Base-by-base conservation (phyloP, 1,140 invertebrate species). In the Ctenoplectra terminalis region DNA sequence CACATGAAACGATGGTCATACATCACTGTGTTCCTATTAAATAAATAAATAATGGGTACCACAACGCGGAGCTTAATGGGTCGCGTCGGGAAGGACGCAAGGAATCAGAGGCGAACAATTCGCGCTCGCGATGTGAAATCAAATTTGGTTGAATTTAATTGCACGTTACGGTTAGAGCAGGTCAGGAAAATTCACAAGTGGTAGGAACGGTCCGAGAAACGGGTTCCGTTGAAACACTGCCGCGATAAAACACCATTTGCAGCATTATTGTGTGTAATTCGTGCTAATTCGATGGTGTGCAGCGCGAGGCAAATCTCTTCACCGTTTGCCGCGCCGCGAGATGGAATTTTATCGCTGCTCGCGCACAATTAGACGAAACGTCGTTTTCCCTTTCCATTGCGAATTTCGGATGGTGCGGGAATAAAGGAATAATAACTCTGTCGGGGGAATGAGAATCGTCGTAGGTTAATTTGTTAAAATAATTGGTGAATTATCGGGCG, bases 161-260 rank as follows among this genome's bases (percentile, higher is more conserved):
- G 13, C n/a, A 5, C 2, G 54, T n/a, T 9, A 1, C 2, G 46
- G 46, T 17, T 15, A 15, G 26, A 60, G 6, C 60, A 20, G 50
- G 23, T 52, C 20, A 17, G 17, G 37, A 26, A 15, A 20, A 64
- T 6, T n/a, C 5, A 11, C 20, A 20, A 6, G 9, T 13, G 11
- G 52, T 15, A 17, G 46, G 4, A 72, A 46, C 56, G 7, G 23
- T 34, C 72, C 72, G 73, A 37, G 61, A 52, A 52, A 66, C 20
- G 2, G 26, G 26, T 43, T 56, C 29, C 61, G 34, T 54, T 43
- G 20, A 78, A 43, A 43, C 76, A 8, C 23, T 31, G 23, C 11
- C 64, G 31, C 40, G 66, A 78, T 78, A 78, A 78, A 78, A 60
- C 26, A 78, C 52, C 64, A 37, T 70, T 71, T 17, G 54, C 66